phyloP scores from a whole-genome alignment of 1,140 invertebrate species.

The Pseudomyrmex concolor region DNA sequence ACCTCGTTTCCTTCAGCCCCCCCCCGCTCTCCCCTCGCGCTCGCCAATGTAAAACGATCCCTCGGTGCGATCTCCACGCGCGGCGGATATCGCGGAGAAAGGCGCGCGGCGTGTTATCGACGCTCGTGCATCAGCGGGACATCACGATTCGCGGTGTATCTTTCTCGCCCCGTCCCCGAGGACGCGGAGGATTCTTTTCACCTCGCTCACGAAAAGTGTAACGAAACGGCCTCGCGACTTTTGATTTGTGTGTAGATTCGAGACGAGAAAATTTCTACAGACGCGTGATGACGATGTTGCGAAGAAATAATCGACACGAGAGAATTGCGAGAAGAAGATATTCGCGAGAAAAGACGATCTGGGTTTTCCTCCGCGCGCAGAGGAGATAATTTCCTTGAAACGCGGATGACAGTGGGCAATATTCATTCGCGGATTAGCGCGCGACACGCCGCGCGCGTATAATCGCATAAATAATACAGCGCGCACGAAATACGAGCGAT shows the following conservation, averaged over 20 bases:
- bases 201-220: background rate
- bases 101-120: conserved; percentile 67
- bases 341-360: background rate
- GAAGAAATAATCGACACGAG: no score
- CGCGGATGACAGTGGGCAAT: conserved; percentile 19
- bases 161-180: conserved; percentile 7
- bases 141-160: conserved; percentile 61
- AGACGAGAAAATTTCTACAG: background rate
- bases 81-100: conserved; percentile 74
- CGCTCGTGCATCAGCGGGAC: conserved; percentile 71
- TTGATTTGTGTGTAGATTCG: background rate
- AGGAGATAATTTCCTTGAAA: conserved; percentile 22
- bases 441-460: background rate
- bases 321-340: no score
- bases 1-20: conserved; percentile 51
- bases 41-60: conserved; percentile 78
- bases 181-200: conserved; percentile 27
- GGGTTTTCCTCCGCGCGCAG: background rate
- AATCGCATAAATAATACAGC: conserved; percentile 10
- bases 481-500: background rate
- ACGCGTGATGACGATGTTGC: no score
- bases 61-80: conserved; percentile 56
- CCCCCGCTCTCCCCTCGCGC: conserved; percentile 60
- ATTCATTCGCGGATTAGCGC: conserved; percentile 28
- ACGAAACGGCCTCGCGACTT: conserved; percentile 17